Evolutionary conservation across 2,113 vertebrate genomes (phyloP), one percentile per base, ranked within the genome.

Genomic region (Anseranas semipalmata): DNA sequence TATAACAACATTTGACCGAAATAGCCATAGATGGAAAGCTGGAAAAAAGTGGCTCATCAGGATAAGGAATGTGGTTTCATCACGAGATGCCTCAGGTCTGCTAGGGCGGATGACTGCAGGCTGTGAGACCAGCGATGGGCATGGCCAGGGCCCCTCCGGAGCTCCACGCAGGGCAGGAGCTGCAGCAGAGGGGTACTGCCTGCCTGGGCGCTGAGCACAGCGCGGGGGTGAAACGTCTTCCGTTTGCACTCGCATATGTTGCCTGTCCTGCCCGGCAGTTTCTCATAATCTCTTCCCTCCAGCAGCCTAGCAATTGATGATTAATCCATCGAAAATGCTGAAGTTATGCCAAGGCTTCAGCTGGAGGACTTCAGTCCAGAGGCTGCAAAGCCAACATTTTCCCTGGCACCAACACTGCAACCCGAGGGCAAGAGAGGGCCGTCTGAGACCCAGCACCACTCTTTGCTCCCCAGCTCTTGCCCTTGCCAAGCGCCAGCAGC

Each of bases 311-410:
- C 28, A 71, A 77, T 13, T 52, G 90, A 77, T 94, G 95, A 95
- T 94, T 96, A 96, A 96, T 75, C 74, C 43, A 71, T 43, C 46
- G 62, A 15, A 76, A 96, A 95, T 86, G 96, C 28, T 88, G 85
- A 88, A 75, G 55, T 65, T 10, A 22, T 2, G 65, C 82, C 93
- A 93, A 85, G 55, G 33, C 24, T 80, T 87, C 67, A 71, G 56
- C 41, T 75, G 71, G 39, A 87, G 78, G 62, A 52, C 78, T 68
- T 66, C 52, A 85, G 5, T 33, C n/a, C 86, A 37, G 71, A 90
- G 63, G 25, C 46, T 70, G 48, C 62, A 94, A 82, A 87, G 37
- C 77, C 67, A 94, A 79, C 16, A 12, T 59, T 68, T 86, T 11
- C 77, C 71, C 68, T 56, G 48, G 77, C 2, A 30, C 48, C 52